Evolutionary conservation across 2,888 invertebrate species (phyloP).

Genomic region (Cephalotes varians): DNA sequence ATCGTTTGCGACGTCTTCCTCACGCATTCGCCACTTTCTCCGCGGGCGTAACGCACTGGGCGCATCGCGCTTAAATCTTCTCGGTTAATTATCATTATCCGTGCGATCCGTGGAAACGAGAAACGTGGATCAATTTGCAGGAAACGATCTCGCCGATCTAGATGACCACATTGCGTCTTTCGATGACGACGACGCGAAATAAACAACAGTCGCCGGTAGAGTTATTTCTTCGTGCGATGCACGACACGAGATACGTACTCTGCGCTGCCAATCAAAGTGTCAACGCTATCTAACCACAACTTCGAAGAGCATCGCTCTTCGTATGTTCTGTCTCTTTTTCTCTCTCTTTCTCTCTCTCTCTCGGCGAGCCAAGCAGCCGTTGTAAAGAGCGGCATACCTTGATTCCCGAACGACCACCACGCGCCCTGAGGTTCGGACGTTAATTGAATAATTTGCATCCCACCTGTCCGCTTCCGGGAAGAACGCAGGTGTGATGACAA

Average conservation of each 20-base stretch:
- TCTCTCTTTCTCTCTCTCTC: background rate
- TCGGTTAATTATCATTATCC: constrained; percentile 52
- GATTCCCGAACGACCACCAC: constrained; percentile 27
- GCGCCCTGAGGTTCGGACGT: constrained; percentile 67
- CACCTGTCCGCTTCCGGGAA: constrained; percentile 79
- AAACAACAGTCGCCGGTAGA: constrained; percentile 52
- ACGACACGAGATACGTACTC: constrained; percentile 64
- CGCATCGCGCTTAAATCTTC: constrained; percentile 54
- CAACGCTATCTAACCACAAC: constrained; percentile 78
- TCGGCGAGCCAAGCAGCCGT: constrained; percentile 15
- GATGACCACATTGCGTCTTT: background rate
- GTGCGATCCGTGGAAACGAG: constrained; percentile 1
- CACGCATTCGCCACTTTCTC: constrained; percentile 66
- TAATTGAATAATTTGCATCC: constrained; percentile 84
- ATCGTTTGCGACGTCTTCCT: constrained; percentile 40
- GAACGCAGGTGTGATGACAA: constrained; percentile 60
- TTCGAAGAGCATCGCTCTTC: constrained; percentile 52
- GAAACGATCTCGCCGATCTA: constrained; percentile 8
- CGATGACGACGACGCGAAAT: constrained; percentile 32
- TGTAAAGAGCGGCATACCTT: constrained; percentile 24
- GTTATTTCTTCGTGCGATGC: constrained; percentile 37
- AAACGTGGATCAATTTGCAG: constrained; percentile 13
- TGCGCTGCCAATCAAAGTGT: constrained; percentile 80
- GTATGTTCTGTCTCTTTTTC: background rate
- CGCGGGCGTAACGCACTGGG: constrained; percentile 57